Percentiles rank a stretch among this genome's conserved stretches.
phyloP scores from a whole-genome alignment of 2,797 vertebrate species.

The Triplophysa yarkandensis region DNA sequence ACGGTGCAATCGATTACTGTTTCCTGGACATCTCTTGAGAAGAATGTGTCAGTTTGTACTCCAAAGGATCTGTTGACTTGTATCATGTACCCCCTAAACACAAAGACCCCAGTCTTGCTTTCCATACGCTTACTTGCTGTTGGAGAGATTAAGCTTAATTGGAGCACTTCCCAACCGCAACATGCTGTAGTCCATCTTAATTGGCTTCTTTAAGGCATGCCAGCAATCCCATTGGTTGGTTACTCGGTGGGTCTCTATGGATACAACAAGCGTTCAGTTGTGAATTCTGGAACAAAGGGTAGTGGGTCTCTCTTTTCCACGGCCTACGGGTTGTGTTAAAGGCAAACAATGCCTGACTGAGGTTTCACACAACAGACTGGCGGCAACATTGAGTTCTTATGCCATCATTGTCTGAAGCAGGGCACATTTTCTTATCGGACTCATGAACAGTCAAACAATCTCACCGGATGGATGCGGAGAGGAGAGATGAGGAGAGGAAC shows the following conservation, averaged over 20 bases:
- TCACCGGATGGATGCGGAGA: too few relatives aligned
- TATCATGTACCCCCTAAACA: constrained; percentile 55
- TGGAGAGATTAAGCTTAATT: constrained; percentile 73
- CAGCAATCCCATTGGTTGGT: constrained; percentile 73
- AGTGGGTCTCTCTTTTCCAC: constrained; percentile 58
- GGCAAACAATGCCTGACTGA: constrained; percentile 31
- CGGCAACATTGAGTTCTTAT: constrained; percentile 56
- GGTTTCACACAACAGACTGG: constrained; percentile 23
- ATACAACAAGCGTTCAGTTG: constrained; percentile 64
- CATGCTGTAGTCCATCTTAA: constrained; percentile 69
- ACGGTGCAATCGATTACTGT: constrained; percentile 41
- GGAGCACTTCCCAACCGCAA: constrained; percentile 72
- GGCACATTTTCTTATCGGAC: neutral
- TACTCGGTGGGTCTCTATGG: constrained; percentile 71
- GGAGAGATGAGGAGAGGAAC: too few relatives aligned
- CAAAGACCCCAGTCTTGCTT: constrained; percentile 59
- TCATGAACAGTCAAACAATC: neutral
- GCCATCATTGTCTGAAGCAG: neutral
- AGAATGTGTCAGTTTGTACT: constrained; percentile 62
- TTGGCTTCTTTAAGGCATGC: constrained; percentile 71
- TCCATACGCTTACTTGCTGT: constrained; percentile 56
- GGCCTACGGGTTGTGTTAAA: constrained; percentile 32
- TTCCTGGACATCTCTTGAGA: constrained; percentile 43
- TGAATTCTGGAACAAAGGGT: constrained; percentile 67
- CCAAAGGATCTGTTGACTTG: constrained; percentile 57